Conservation (phyloP, 2,797 vertebrate genomes). For the Passerculus sandwichensis region DNA sequence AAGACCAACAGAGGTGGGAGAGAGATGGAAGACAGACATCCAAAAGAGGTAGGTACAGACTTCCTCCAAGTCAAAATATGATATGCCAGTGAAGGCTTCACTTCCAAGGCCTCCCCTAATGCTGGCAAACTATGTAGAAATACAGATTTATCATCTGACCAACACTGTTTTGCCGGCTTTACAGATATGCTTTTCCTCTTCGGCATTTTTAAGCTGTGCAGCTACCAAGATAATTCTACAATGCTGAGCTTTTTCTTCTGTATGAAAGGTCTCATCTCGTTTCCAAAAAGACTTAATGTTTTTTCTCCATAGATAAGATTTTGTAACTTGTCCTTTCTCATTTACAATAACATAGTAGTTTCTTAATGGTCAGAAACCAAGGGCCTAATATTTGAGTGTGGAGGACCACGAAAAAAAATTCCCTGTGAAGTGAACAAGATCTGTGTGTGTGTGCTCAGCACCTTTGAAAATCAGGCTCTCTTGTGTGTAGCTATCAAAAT, state of each 20-base stretch:
- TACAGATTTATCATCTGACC: not conserved
- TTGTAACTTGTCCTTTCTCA: not conserved
- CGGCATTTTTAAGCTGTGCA: not conserved
- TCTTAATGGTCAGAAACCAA: not conserved
- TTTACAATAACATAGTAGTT: not conserved
- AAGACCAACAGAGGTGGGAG: not conserved
- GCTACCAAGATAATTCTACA: not conserved
- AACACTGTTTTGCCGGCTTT: not conserved
- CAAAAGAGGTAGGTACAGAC: not conserved
- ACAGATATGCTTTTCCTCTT: not conserved
- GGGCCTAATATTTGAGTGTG: not conserved
- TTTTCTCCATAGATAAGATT: not conserved
- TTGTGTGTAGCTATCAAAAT: constrained; percentile 40
- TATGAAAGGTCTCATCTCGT: not conserved
- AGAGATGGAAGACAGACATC: not conserved
- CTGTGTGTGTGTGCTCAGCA: not conserved
- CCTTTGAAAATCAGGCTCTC: constrained; percentile 33
- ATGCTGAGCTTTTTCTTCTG: not conserved
- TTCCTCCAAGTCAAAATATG: not conserved
- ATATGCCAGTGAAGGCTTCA: not conserved
- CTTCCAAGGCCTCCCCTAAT: not conserved
- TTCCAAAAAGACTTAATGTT: not conserved
- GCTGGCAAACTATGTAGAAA: not conserved
- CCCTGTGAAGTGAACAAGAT: constrained; percentile 15
- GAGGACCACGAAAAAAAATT: not conserved